phyloP scores from a whole-genome alignment of 2,797 vertebrate species.

The Galagoides demidoff region DNA sequence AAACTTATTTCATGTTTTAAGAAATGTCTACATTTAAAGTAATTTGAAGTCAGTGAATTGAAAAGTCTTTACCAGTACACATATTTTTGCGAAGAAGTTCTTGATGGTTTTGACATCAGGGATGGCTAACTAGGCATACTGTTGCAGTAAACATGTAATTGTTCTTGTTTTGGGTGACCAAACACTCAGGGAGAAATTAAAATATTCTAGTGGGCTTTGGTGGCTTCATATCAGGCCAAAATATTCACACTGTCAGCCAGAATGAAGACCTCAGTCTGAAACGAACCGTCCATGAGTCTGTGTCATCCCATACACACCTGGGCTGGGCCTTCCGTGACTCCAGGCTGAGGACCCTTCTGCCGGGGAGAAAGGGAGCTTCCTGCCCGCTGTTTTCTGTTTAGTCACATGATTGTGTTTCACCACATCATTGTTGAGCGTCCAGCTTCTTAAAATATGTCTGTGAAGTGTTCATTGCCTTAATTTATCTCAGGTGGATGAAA shows the following conservation, averaged over 20 bases:
- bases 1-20: not conserved
- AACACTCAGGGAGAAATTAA: not conserved
- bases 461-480: not conserved
- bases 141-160: not conserved
- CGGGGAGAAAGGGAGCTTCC: not conserved
- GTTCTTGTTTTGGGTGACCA: not conserved
- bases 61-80: not conserved
- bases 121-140: not conserved
- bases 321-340: not conserved
- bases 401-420: not conserved
- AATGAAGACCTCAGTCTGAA: not conserved
- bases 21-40: conserved; percentile 8
- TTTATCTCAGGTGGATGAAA: not conserved
- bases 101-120: not conserved
- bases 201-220: not conserved
- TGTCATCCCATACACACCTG: not conserved
- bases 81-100: conserved; percentile 38
- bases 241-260: not conserved
- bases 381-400: not conserved
- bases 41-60: not conserved
- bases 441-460: not conserved
- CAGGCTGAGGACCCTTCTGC: not conserved
- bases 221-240: not conserved
- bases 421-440: not conserved
- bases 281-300: not conserved